Base-by-base conservation (phyloP, 2,888 invertebrate genomes). In the Pristionchus mayeri region DNA sequence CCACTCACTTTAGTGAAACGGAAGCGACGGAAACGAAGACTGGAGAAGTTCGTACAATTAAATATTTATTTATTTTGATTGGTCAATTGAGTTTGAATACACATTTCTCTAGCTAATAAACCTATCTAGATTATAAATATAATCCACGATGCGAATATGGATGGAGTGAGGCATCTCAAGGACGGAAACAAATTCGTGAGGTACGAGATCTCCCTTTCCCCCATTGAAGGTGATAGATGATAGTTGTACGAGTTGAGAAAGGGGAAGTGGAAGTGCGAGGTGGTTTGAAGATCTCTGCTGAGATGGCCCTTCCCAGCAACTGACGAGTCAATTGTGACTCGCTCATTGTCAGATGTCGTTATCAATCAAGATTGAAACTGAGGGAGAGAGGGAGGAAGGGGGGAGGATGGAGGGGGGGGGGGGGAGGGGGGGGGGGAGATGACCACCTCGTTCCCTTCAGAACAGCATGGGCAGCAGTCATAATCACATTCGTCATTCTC, bases 121-220 rank as follows among this genome's bases (percentile, higher is more conserved):
- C n/a, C n/a, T 21, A 13, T 78, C 3, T 40, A 80, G 80, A 48
- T 91, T 40, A 85, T 90, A 48, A 89, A 88, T 16, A 87, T 91
- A 13, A 88, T 92, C 79, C 89, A 90, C 85, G 91, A 91, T 24
- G 89, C 92, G 0, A 91, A 92, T 84, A 90, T 92, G 87, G 92
- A 92, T 60, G 92, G 91, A 24, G 91, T 92, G 0, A 86, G 89
- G n/a, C 92, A 92, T 88, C 79, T 92, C 48, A 88, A 87, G 52
- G 88, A 88, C 1, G 75, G 86, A 50, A 90, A 88, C 84, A 79
- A 86, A 34, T 84, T 86, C 13, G 89, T 90, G 11, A 76, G 91
- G 90, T 88, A 48, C 34, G 67, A 34, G n/a, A n/a, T n/a, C n/a
- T n/a, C n/a, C n/a, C n/a, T n/a, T n/a, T n/a, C n/a, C 27, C 57